Percentiles rank a stretch among this genome's conserved stretches.
These are phyloP conservation scores for Bombus confusus DNA, from an alignment of 1,140 invertebrate species.

Conservation along the genomic window DNA sequence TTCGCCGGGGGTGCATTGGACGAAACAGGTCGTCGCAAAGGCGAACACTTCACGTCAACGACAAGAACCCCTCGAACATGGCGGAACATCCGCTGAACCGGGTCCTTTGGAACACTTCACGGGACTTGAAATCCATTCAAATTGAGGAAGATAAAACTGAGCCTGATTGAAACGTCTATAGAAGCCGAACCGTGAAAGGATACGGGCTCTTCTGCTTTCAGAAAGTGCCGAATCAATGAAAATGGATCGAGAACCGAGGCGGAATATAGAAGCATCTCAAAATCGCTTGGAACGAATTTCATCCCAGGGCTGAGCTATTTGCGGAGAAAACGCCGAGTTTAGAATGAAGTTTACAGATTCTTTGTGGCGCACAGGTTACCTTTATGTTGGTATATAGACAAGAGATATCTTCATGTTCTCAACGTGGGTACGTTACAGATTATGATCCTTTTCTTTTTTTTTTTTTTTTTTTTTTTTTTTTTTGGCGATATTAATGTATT, in stretches of 20 bases:
- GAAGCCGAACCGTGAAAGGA: neutral
- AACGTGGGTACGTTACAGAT: no score
- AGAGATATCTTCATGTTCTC: no score
- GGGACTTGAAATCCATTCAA: conserved; percentile 17
- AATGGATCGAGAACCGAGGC: neutral
- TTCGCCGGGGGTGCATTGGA: neutral
- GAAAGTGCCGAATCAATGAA: neutral
- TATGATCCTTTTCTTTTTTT: no score
- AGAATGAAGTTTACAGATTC: neutral
- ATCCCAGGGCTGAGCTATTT: neutral
- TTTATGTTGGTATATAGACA: no score
- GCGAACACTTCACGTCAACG: neutral
- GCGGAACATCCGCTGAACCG: neutral
- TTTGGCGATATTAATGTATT: no score
- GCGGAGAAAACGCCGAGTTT: neutral
- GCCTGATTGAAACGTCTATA: neutral
- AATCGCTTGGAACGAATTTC: neutral
- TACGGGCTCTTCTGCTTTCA: neutral
- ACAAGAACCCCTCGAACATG: neutral
- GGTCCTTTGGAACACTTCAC: conserved; percentile 8
- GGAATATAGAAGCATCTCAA: neutral
- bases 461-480: no score
- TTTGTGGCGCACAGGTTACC: neutral
- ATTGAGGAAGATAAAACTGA: conserved; percentile 11
- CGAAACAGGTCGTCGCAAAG: neutral